Evolutionary conservation across 2,888 invertebrate genomes (phyloP).

Genomic region (Drosophila niveifrons): DNA sequence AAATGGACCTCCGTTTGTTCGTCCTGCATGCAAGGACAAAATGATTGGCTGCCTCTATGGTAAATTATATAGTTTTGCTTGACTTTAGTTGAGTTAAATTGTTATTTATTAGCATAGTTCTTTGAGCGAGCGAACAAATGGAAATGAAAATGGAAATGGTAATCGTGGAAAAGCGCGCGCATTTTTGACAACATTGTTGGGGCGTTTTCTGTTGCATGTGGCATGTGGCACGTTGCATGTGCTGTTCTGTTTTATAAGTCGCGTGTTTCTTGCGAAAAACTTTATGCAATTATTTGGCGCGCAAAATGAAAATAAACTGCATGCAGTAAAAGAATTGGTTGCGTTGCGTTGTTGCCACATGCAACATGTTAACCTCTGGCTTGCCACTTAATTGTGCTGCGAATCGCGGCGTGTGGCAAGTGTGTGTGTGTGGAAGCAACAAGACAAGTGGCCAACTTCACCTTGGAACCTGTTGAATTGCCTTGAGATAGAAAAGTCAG

Average conservation of each 20-base stretch:
- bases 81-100: constrained; percentile 63
- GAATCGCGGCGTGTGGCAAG: constrained; percentile 2
- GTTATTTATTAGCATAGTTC: constrained; percentile 56
- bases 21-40: constrained; percentile 45
- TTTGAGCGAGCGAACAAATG: constrained; percentile 27
- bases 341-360: constrained; percentile 42
- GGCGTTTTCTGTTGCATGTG: constrained; percentile 18
- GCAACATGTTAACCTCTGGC: constrained; percentile 68
- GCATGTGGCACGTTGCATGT: background rate
- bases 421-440: background rate
- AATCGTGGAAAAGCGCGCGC: constrained; percentile 43
- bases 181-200: constrained; percentile 61
- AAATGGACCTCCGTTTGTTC: constrained; percentile 13
- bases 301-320: constrained; percentile 57
- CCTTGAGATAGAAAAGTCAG: constrained; percentile 34
- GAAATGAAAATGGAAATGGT: constrained; percentile 22
- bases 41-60: constrained; percentile 30
- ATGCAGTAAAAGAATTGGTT: constrained; percentile 42
- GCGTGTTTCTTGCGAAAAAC: constrained; percentile 24
- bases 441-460: constrained; percentile 61
- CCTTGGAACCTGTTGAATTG: constrained; percentile 74
- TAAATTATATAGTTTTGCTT: constrained; percentile 69
- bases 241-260: constrained; percentile 32
- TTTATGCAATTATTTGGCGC: constrained; percentile 68
- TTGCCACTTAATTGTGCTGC: constrained; percentile 48